Percentiles rank a stretch among this genome's conserved stretches.
Conservation (phyloP, 92 coral and sea anemone species). For the Heliopora coerulea region DNA sequence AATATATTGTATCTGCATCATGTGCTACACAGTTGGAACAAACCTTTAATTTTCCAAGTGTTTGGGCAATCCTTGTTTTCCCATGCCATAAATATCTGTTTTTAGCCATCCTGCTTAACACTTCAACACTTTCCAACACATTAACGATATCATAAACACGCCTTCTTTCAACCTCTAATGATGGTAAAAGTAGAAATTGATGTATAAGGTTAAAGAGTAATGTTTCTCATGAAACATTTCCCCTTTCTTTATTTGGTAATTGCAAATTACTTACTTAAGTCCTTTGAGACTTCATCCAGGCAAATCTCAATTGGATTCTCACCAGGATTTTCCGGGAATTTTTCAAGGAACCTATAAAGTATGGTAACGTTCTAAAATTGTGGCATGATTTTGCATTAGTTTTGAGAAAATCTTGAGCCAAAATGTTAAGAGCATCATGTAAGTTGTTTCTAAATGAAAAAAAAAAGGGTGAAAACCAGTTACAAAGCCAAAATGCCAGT, state of each 20-base stretch:
- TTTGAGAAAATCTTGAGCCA: no score
- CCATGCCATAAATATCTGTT: slow-evolving; percentile 98
- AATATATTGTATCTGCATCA: no score
- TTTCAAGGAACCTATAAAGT: slow-evolving; percentile 76
- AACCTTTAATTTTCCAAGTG: slow-evolving; percentile 67
- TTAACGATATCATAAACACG: slow-evolving; percentile 96
- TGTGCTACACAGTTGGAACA: background rate
- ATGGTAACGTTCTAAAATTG: no score
- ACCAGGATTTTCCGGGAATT: slow-evolving; percentile 81
- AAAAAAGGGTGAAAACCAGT: no score
- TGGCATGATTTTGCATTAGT: no score
- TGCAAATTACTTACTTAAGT: slow-evolving; percentile 69
- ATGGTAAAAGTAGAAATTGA: background rate
- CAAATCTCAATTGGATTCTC: slow-evolving; percentile 79
- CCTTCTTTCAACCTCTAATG: slow-evolving; percentile 84
- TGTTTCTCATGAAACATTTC: background rate
- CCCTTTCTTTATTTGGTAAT: no score
- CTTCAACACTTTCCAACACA: slow-evolving; percentile 97
- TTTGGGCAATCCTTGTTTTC: slow-evolving; percentile 75
- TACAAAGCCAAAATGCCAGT: no score
- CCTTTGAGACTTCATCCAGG: slow-evolving; percentile 95
- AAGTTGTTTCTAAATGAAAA: no score
- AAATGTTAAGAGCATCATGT: no score
- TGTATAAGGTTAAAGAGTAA: background rate
- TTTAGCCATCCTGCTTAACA: slow-evolving; percentile 91